Evolutionary conservation across 2,888 invertebrate genomes (phyloP).

Genomic region (Epinotia brunnichana): DNA sequence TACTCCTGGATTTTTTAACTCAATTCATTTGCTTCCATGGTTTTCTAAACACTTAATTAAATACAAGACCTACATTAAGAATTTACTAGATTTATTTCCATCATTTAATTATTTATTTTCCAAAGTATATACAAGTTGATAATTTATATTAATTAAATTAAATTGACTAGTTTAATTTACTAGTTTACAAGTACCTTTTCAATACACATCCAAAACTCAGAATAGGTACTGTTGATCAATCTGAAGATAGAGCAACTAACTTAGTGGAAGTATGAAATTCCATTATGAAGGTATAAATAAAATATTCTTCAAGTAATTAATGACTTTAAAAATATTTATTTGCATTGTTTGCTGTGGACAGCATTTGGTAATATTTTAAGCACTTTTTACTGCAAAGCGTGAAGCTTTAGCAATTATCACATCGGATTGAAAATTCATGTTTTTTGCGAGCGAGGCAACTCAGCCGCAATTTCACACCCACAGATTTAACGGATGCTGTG

Average conservation of each 20-base stretch:
- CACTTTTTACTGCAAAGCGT: slow-evolving; percentile 44
- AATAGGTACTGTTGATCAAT: background rate
- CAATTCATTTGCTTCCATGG: no score
- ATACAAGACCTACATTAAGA: no score
- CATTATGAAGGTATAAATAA: background rate
- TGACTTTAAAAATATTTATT: slow-evolving; percentile 48
- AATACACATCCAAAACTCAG: no score
- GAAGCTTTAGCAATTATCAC: slow-evolving; percentile 51
- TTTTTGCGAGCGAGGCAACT: slow-evolving; percentile 51
- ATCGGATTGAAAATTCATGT: slow-evolving; percentile 54
- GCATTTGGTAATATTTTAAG: slow-evolving; percentile 8
- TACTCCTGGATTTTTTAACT: no score
- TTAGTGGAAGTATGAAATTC: background rate
- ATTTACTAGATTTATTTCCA: no score
- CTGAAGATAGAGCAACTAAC: background rate
- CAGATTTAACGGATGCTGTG: slow-evolving; percentile 59
- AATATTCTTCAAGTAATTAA: background rate
- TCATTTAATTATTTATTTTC: no score
- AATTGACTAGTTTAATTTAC: no score
- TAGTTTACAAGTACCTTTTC: no score
- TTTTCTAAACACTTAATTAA: no score
- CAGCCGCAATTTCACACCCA: slow-evolving; percentile 56
- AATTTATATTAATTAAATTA: no score
- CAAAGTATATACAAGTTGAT: no score
- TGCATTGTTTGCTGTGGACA: background rate